Evolutionary conservation across 2,797 vertebrate genomes (phyloP), one percentile per base, ranked within the genome.

Genomic region (Gadopsis marmoratus): DNA sequence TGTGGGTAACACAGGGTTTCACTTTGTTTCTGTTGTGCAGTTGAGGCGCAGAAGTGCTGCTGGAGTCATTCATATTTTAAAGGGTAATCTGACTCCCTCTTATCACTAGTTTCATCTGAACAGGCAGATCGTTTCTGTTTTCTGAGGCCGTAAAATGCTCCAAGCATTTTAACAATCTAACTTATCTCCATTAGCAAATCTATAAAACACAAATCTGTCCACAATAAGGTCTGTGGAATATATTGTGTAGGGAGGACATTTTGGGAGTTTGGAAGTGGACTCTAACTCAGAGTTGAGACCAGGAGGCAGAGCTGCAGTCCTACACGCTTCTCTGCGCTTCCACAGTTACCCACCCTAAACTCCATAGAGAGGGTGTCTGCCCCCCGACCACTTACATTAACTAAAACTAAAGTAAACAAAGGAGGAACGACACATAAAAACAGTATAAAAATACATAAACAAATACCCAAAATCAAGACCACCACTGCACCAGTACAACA

Each of bases 1-100:
- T 65, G 33, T 63, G 68, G 76, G 64, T 64, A 74, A 65, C n/a
- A 56, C 53, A 71, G 14, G 66, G 17, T 47, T 48, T 48, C 54
- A 73, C 41, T 71, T 58, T 71, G 72, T 85, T 81, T 53, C 43
- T 12, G n/a, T 26, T 26, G 12, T 19, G 23, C 59, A 26, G 68
- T 26, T 4, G 21, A 31, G 7, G 47, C 16, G 17, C 58, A 59
- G 3, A 21, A 79, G 56, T 11, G 53, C 55, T 39, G 63, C 67
- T 39, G 29, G 11, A 64, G 55, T 53, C 29, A 54, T 39, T 0
- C 0, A 65, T 7, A 48, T 9, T 29, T 33, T 37, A 50, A 37
- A 31, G 13, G 33, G 8, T 37, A 48, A 19, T 26, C 26, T 19
- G 21, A 13, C 45, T 37, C 23, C 51, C 12, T 53, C 51, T 26